Conservation (phyloP, 2,888 invertebrate species). For the Ochropleura leucogaster region DNA sequence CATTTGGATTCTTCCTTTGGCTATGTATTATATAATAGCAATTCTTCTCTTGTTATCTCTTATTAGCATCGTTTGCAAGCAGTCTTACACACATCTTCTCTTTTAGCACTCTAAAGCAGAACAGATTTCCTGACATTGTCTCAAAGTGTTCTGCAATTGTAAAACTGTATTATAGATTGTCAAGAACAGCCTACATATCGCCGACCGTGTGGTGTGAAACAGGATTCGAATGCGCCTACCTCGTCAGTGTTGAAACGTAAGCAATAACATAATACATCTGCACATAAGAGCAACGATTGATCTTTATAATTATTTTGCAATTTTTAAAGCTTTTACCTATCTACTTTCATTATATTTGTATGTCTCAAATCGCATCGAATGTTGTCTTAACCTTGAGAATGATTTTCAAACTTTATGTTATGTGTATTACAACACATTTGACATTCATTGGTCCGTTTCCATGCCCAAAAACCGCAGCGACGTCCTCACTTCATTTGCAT, state of each 20-base stretch:
- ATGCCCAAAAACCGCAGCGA: conserved; percentile 67
- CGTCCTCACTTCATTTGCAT: conserved; percentile 74
- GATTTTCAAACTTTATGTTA: conserved; percentile 16
- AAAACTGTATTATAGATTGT: conserved; percentile 50
- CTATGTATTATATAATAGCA: conserved; percentile 46
- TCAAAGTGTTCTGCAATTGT: conserved; percentile 56
- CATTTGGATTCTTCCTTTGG: conserved; percentile 19
- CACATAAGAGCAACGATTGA: background rate
- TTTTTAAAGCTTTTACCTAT: conserved; percentile 1
- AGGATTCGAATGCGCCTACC: conserved; percentile 10
- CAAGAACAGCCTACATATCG: background rate
- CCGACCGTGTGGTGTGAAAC: conserved; percentile 8
- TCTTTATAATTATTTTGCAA: conserved; percentile 1
- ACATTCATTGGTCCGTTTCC: conserved; percentile 47
- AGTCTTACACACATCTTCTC: conserved; percentile 52
- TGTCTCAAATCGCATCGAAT: too few species aligned
- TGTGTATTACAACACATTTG: conserved; percentile 36
- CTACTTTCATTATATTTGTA: background rate
- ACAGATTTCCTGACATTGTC: conserved; percentile 58
- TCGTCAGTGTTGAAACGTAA: conserved; percentile 37
- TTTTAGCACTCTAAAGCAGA: conserved; percentile 60
- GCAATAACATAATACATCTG: conserved; percentile 25
- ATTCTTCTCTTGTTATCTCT: conserved; percentile 22
- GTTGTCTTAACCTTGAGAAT: conserved; percentile 14
- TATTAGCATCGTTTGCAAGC: conserved; percentile 37